phyloP scores from a whole-genome alignment of 1,140 invertebrate species.

The Thaumetopoea pityocampa region DNA sequence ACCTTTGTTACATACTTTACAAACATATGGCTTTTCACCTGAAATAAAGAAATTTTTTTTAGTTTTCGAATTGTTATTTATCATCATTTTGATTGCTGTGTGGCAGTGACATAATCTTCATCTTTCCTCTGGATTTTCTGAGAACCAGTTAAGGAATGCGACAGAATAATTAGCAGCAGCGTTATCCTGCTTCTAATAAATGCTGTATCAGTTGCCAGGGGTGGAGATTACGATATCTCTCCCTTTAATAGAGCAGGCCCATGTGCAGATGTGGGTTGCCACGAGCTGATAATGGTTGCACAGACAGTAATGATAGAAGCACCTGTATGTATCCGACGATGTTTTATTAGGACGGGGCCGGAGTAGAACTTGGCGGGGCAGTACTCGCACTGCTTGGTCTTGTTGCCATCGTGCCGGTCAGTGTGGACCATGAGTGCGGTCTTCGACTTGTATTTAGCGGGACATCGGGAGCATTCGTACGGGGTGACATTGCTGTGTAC shows the following conservation, averaged over 20 bases:
- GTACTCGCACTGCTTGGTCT: conserved; percentile 36
- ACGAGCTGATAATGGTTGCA: not conserved
- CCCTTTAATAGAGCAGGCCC: no score
- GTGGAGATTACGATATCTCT: no score
- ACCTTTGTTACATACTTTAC: conserved; percentile 44
- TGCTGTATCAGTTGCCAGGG: no score
- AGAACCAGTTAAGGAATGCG: no score
- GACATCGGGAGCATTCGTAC: conserved; percentile 47
- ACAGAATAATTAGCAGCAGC: no score
- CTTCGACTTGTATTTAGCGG: conserved; percentile 32
- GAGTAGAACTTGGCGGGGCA: conserved; percentile 44
- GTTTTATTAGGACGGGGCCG: conserved; percentile 40
- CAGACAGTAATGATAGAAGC: not conserved
- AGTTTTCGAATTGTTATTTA: not conserved
- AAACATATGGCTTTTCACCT: conserved; percentile 62
- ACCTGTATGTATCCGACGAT: conserved; percentile 58
- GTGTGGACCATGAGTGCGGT: conserved; percentile 26
- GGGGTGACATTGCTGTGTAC: conserved; percentile 28
- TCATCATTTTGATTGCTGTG: no score
- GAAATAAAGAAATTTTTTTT: conserved; percentile 23
- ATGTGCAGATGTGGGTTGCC: no score
- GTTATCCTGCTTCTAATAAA: no score
- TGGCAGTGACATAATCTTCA: no score
- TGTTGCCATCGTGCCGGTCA: conserved; percentile 40
- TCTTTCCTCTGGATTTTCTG: no score